Conservation (phyloP, 2,113 vertebrate genomes). For the Plestiodon gilberti region DNA sequence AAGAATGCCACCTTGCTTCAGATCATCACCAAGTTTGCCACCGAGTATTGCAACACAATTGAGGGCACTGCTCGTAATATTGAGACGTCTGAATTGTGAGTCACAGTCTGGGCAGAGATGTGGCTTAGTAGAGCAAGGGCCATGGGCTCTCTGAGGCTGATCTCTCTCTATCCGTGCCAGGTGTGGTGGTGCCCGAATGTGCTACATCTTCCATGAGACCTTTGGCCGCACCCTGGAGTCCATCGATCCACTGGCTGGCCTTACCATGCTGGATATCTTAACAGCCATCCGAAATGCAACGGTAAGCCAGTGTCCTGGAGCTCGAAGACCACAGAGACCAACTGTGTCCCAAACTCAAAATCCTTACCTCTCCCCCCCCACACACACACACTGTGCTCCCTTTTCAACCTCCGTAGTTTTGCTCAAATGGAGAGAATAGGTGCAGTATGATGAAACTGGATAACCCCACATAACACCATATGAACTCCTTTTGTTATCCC, state of each 20-base stretch:
- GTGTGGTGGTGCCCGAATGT: constrained; percentile 83
- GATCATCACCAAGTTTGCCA: constrained; percentile 85
- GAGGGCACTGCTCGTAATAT: constrained; percentile 82
- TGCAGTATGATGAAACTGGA: not conserved
- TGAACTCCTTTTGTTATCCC: too few relatives aligned
- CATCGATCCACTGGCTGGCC: constrained; percentile 81
- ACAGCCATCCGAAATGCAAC: constrained; percentile 84
- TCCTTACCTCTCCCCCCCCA: not conserved
- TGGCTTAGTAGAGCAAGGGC: not conserved
- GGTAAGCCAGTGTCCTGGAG: constrained; percentile 25
- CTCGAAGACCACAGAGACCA: not conserved
- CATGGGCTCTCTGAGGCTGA: not conserved
- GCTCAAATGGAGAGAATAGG: not conserved
- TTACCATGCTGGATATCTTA: constrained; percentile 79
- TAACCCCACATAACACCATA: too few relatives aligned
- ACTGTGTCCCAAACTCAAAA: not conserved
- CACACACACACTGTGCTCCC: too few relatives aligned
- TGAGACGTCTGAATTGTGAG: constrained; percentile 84
- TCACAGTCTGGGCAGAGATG: not conserved
- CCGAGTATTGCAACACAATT: constrained; percentile 84
- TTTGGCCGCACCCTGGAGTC: constrained; percentile 84
- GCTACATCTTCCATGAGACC: constrained; percentile 86
- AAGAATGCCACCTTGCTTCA: constrained; percentile 83
- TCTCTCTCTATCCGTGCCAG: constrained; percentile 43
- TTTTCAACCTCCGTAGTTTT: too few relatives aligned